Percentiles rank a stretch among this genome's conserved stretches.
Conservation (phyloP, 2,888 invertebrate genomes). For the Clunio marinus region DNA sequence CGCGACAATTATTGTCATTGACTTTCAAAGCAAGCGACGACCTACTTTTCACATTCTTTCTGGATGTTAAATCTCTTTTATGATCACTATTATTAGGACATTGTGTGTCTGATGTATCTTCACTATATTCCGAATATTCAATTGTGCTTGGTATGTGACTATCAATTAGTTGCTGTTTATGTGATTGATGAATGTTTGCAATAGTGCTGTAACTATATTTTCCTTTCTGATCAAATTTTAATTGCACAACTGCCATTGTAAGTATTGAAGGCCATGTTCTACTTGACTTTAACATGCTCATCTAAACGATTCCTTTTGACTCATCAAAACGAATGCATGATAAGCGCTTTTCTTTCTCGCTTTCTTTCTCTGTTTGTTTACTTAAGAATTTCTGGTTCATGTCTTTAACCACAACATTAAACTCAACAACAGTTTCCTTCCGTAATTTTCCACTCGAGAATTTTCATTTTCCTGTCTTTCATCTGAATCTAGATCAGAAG, state of each 20-base stretch:
- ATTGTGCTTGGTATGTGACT: slow-evolving; percentile 6
- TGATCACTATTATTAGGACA: neutral
- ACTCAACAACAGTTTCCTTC: too few relatives aligned
- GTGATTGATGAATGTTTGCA: slow-evolving; percentile 42
- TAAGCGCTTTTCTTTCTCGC: too few relatives aligned
- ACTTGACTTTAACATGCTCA: slow-evolving; percentile 51
- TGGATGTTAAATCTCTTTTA: neutral
- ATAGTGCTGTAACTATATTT: slow-evolving; percentile 48
- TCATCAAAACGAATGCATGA: too few relatives aligned
- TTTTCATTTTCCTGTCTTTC: too few relatives aligned
- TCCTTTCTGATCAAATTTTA: slow-evolving; percentile 49
- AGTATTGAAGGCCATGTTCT: slow-evolving; percentile 52
- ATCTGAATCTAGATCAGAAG: too few relatives aligned
- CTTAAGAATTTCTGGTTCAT: too few relatives aligned
- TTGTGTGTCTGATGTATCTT: neutral
- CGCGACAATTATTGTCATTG: neutral
- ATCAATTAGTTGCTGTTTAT: slow-evolving; percentile 15
- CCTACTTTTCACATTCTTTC: slow-evolving; percentile 14
- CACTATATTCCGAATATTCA: neutral
- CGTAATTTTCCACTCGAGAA: too few relatives aligned
- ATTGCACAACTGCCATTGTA: slow-evolving; percentile 50
- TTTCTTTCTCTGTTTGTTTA: too few relatives aligned
- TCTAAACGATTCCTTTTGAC: too few relatives aligned
- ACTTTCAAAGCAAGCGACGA: neutral
- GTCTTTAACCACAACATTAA: too few relatives aligned